These are phyloP conservation scores for Ptychadena robeensis DNA, from an alignment of 2,797 vertebrate genomes.

Conservation along the genomic window DNA sequence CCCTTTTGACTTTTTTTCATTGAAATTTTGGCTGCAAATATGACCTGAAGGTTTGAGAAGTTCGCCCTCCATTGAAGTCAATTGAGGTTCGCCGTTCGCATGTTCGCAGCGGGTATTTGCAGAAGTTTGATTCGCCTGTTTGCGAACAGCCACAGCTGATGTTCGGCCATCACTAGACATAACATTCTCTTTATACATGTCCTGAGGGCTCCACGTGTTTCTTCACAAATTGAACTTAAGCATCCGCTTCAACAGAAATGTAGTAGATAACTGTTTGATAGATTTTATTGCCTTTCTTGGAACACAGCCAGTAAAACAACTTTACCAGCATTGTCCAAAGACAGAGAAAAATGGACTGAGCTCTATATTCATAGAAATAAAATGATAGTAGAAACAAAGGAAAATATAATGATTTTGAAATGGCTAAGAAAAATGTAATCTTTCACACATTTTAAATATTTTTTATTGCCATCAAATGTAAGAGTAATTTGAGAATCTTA, in stretches of 20 bases:
- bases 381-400: slow-evolving; percentile 7
- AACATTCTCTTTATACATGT: slow-evolving; percentile 47
- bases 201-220: slow-evolving; percentile 46
- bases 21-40: no score
- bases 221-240: slow-evolving; percentile 59
- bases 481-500: no score
- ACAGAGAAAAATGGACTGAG: slow-evolving; percentile 27
- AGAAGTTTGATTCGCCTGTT: no score
- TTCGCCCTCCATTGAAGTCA: no score
- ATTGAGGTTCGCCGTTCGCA: no score
- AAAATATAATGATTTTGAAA: neutral
- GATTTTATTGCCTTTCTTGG: slow-evolving; percentile 43
- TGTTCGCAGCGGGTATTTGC: no score
- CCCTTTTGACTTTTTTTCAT: no score
- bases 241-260: slow-evolving; percentile 49
- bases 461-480: no score
- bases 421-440: neutral
- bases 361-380: slow-evolving; percentile 22
- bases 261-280: slow-evolving; percentile 53
- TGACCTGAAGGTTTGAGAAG: no score
- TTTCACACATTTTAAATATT: no score
- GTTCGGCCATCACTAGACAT: no score
- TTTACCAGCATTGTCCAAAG: slow-evolving; percentile 15
- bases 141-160: no score
- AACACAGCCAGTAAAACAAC: slow-evolving; percentile 26